Percentiles rank a stretch among this genome's conserved stretches.
Evolutionary conservation across 2,113 vertebrate species (phyloP).

Genomic region (Festucalex cinctus): DNA sequence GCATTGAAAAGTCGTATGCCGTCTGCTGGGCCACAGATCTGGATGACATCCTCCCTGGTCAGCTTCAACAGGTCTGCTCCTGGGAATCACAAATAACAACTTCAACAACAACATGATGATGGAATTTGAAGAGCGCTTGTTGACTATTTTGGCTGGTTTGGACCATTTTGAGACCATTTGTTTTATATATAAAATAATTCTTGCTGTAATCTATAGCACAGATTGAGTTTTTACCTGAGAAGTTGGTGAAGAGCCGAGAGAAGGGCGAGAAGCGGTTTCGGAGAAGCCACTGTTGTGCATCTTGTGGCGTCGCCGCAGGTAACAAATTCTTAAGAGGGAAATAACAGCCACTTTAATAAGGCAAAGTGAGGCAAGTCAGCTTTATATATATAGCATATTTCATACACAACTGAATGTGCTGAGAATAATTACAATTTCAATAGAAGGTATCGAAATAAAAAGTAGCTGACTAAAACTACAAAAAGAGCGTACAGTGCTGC

Average conservation of each 20-base stretch:
- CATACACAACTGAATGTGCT: too few species aligned
- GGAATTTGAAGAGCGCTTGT: too few species aligned
- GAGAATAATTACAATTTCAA: too few species aligned
- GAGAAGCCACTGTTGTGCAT: conserved; percentile 95
- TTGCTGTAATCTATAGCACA: background rate
- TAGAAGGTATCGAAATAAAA: too few species aligned
- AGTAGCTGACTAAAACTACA: too few species aligned
- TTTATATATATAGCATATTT: too few species aligned
- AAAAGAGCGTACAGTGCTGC: too few species aligned
- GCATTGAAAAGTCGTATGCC: conserved; percentile 96
- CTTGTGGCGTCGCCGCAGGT: conserved; percentile 89
- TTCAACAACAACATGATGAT: too few species aligned
- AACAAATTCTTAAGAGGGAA: conserved; percentile 81
- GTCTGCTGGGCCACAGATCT: conserved; percentile 97
- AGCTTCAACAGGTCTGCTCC: conserved; percentile 92
- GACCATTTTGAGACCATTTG: background rate
- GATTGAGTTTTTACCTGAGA: conserved; percentile 80
- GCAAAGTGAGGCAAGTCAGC: too few species aligned
- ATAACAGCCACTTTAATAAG: background rate
- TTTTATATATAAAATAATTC: background rate
- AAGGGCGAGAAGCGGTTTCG: conserved; percentile 94
- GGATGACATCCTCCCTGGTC: conserved; percentile 94
- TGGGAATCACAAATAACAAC: conserved; percentile 37
- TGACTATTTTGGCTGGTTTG: too few species aligned
- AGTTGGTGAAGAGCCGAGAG: conserved; percentile 91